Conservation (phyloP, 2,888 invertebrate genomes). For the Diarsia rubi region DNA sequence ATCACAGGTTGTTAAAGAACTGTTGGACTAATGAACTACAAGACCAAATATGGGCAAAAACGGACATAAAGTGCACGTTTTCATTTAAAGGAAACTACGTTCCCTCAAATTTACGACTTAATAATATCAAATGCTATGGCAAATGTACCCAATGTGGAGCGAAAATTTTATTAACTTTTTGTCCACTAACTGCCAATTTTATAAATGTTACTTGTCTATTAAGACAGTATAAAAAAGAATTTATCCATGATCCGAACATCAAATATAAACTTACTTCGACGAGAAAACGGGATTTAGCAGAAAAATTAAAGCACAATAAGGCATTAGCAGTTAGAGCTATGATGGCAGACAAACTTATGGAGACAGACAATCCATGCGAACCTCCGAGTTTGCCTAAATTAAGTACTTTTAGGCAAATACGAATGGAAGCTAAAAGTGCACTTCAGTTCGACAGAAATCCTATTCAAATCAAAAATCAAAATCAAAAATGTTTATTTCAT, state of each 20-base stretch:
- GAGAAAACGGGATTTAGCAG: slow-evolving; percentile 33
- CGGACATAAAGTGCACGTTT: no score
- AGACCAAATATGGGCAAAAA: no score
- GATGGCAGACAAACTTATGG: no score
- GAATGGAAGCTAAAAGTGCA: slow-evolving; percentile 37
- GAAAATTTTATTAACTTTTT: slow-evolving; percentile 33
- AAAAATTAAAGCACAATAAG: slow-evolving; percentile 24
- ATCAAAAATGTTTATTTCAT: no score
- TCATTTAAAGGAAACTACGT: no score
- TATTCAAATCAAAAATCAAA: no score
- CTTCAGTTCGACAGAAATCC: slow-evolving; percentile 43
- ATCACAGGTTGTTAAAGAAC: no score
- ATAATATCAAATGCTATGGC: no score
- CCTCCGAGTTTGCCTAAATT: slow-evolving; percentile 46
- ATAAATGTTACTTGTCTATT: no score
- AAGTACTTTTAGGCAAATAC: slow-evolving; percentile 36
- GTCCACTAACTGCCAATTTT: slow-evolving; percentile 30
- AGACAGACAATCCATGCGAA: slow-evolving; percentile 34
- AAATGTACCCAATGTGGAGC: slow-evolving; percentile 50
- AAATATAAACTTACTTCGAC: slow-evolving; percentile 40
- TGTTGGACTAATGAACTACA: no score
- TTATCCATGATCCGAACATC: slow-evolving; percentile 35
- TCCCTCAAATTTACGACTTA: no score
- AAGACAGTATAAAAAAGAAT: slow-evolving; percentile 31
- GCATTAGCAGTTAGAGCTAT: slow-evolving; percentile 35